Conservation (phyloP, 1,140 invertebrate species). For the Drosophila asahinai region DNA sequence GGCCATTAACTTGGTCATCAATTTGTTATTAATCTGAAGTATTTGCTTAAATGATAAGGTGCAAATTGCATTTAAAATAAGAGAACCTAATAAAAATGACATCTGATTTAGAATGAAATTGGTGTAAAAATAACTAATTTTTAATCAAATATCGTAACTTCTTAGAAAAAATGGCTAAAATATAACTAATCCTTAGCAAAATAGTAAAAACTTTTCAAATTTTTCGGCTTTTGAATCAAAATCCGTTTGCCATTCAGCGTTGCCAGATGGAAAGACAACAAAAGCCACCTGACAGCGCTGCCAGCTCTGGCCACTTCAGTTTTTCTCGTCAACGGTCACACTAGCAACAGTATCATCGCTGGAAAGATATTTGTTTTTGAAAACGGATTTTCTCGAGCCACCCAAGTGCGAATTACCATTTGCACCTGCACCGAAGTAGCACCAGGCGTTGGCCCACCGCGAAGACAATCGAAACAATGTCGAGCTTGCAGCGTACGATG, state of each 20-base stretch:
- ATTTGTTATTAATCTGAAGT: slow-evolving; percentile 27
- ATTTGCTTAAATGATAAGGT: slow-evolving; percentile 29
- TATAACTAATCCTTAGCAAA: no score
- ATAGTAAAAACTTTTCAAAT: no score
- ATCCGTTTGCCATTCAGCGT: background rate
- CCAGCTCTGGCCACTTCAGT: background rate
- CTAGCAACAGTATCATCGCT: slow-evolving; percentile 7
- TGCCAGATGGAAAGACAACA: background rate
- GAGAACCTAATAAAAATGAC: background rate
- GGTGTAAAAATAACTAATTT: no score
- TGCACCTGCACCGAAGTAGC: slow-evolving; percentile 25
- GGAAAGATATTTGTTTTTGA: slow-evolving; percentile 23
- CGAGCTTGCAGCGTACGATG: slow-evolving; percentile 89
- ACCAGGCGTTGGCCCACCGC: slow-evolving; percentile 30
- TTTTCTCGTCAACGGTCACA: slow-evolving; percentile 5
- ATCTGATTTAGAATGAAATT: no score
- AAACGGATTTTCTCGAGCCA: slow-evolving; percentile 28
- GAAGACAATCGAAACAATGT: slow-evolving; percentile 86
- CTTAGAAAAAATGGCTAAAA: background rate
- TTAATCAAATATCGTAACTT: background rate
- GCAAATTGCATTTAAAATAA: background rate
- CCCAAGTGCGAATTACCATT: slow-evolving; percentile 3
- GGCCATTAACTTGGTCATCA: slow-evolving; percentile 21
- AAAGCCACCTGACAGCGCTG: background rate
- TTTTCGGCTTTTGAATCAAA: background rate